Conservation (phyloP, 1,140 invertebrate species). For the Drosophila sproati region DNA sequence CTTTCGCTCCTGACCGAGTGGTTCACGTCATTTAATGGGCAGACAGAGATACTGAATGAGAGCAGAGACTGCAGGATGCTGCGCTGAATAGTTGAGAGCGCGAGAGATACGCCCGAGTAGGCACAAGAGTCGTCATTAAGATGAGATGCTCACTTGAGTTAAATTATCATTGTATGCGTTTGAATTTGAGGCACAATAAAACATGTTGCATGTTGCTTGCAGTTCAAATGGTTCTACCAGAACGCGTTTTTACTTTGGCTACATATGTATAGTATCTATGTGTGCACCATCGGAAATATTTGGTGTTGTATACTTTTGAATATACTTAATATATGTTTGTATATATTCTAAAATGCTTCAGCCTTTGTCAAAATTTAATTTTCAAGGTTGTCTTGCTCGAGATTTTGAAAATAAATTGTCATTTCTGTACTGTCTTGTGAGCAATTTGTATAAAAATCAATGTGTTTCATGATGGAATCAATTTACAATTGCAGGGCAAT, state of each 20-base stretch:
- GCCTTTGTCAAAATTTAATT: slow-evolving; percentile 41
- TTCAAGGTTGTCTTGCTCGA: slow-evolving; percentile 32
- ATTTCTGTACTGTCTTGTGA: slow-evolving; percentile 24
- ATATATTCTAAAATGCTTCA: slow-evolving; percentile 11
- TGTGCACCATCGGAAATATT: background rate
- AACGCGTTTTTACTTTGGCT: slow-evolving; percentile 3
- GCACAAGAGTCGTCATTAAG: slow-evolving; percentile 8
- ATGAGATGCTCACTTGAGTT: background rate
- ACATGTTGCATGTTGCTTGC: background rate
- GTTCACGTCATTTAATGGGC: slow-evolving; percentile 8
- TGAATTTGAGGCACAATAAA: too few relatives aligned
- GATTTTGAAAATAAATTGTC: slow-evolving; percentile 25
- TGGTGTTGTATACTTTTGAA: slow-evolving; percentile 10
- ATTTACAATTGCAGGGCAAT: too few relatives aligned
- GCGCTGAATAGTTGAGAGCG: slow-evolving; percentile 31
- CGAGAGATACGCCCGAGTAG: slow-evolving; percentile 15
- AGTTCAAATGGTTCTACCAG: background rate
- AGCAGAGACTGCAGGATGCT: slow-evolving; percentile 23
- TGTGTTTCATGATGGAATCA: background rate
- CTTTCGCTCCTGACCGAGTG: slow-evolving; percentile 40
- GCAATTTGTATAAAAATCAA: slow-evolving; percentile 5
- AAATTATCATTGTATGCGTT: too few relatives aligned
- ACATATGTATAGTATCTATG: background rate
- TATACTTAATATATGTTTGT: slow-evolving; percentile 15
- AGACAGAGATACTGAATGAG: slow-evolving; percentile 5